Base-by-base conservation (phyloP, 2,797 vertebrate species). In the Dromococcyx pavoninus region DNA sequence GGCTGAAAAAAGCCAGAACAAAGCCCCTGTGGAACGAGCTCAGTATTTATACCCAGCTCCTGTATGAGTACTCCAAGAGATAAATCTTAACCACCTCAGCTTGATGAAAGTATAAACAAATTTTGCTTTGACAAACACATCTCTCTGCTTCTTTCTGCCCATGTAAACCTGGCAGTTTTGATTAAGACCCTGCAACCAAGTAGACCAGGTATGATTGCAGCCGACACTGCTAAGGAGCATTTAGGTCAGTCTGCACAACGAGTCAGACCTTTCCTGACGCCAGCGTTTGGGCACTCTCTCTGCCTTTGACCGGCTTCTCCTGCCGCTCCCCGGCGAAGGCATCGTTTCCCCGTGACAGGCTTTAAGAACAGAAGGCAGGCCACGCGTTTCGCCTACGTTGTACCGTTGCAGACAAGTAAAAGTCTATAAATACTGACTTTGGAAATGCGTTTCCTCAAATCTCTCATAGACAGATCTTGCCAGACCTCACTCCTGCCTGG, bases 191-290 rank as follows among this genome's bases (percentile, higher is more conserved):
- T 66, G 30, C 65, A 89, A 73, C 57, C 64, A 43, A 54, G 48
- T 7, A 82, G 87, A 22, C 70, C 24, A 41, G 78, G 76, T 67
- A 69, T 72, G 81, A 74, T 91, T 91, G 80, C 51, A 92, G 84
- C 75, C 91, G 94, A 89, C 67, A 56, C 72, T 71, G 73, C 86
- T 91, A 18, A 86, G 79, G 35, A 97, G 66, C 77, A 53, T 75
- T 90, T 53, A 43, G 88, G 89, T 76, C 91, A 91, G 90, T 8
- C 32, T 95, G 77, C 61, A 70, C 24, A 70, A 76, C 80, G 67
- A 69, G 84, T 13, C 75, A 62, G 64, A 53, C 21, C 54, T 75
- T 77, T 69, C 74, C 72, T 33, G 66, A 14, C 28, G 76, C 50
- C 86, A 85, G 58, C 54, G 57, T 50, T 60, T 16, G 21, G 17